phyloP scores from a whole-genome alignment of 64 coral and sea anemone species.

The Montipora sp. region DNA sequence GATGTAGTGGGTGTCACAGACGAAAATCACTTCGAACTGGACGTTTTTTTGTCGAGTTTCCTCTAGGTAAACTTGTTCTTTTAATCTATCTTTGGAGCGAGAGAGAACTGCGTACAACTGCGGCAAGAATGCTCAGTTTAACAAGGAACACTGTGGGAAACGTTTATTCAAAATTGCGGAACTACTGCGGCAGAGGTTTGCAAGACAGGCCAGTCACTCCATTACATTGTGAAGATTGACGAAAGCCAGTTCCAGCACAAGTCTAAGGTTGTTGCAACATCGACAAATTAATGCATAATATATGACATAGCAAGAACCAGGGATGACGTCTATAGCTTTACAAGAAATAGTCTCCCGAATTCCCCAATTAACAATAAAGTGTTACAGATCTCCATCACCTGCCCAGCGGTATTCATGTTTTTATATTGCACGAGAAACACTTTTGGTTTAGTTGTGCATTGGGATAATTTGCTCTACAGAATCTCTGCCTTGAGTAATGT shows the following conservation, averaged over 20 bases:
- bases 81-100: neutral
- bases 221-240: constrained; percentile 8
- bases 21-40: neutral
- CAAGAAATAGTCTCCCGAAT: too few relatives aligned
- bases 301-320: too few relatives aligned
- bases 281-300: too few relatives aligned
- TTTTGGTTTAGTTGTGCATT: too few relatives aligned
- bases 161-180: neutral
- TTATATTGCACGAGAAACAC: too few relatives aligned
- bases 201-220: constrained; percentile 15
- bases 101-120: neutral
- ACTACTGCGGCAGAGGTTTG: neutral
- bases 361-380: too few relatives aligned
- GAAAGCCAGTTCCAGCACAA: constrained; percentile 53
- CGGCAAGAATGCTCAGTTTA: neutral
- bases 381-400: too few relatives aligned
- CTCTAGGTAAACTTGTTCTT: neutral
- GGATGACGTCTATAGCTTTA: too few relatives aligned
- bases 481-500: too few relatives aligned
- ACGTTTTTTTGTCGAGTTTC: neutral
- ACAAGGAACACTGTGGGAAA: constrained; percentile 13
- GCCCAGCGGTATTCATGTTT: too few relatives aligned
- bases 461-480: too few relatives aligned
- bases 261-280: neutral
- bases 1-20: too few relatives aligned